These are phyloP conservation scores for Xylophagus ater DNA, from an alignment of 2,888 invertebrate genomes.

Conservation along the genomic window DNA sequence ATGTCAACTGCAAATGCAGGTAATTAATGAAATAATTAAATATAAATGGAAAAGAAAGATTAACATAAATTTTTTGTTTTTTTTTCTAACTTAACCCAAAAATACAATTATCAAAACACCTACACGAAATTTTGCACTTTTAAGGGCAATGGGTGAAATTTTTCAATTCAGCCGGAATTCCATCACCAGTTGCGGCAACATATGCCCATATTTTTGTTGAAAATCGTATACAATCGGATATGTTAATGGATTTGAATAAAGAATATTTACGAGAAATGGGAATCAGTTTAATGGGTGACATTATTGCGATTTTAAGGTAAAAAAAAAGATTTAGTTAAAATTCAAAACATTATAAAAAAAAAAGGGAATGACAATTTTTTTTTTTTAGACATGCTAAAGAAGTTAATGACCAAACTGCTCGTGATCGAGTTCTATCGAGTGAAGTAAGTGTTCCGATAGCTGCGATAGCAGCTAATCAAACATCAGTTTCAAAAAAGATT, in stretches of 20 bases:
- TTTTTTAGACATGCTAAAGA: conserved; percentile 46
- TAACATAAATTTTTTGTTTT: too few relatives aligned
- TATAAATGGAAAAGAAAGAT: too few relatives aligned
- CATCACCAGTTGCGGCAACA: conserved; percentile 58
- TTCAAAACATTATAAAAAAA: not conserved
- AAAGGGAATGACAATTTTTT: not conserved
- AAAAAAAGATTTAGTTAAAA: conserved; percentile 5
- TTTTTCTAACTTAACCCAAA: too few relatives aligned
- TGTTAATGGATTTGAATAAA: conserved; percentile 76
- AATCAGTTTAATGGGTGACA: conserved; percentile 60
- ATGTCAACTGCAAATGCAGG: conserved; percentile 15
- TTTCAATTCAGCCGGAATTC: conserved; percentile 75
- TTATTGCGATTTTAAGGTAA: conserved; percentile 58
- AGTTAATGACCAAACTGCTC: conserved; percentile 47
- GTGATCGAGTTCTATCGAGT: conserved; percentile 44
- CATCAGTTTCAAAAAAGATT: too few relatives aligned
- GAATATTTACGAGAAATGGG: conserved; percentile 84
- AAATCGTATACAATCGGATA: conserved; percentile 74
- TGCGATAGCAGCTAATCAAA: conserved; percentile 37
- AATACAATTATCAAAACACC: too few relatives aligned
- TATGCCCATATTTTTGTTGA: conserved; percentile 80
- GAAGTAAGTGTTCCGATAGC: conserved; percentile 42
- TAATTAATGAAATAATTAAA: too few relatives aligned
- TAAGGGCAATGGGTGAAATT: conserved; percentile 65
- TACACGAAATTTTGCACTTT: conserved; percentile 1